These are phyloP conservation scores for Theropithecus gelada DNA, from an alignment of 2,113 vertebrate genomes.

Conservation along the genomic window DNA sequence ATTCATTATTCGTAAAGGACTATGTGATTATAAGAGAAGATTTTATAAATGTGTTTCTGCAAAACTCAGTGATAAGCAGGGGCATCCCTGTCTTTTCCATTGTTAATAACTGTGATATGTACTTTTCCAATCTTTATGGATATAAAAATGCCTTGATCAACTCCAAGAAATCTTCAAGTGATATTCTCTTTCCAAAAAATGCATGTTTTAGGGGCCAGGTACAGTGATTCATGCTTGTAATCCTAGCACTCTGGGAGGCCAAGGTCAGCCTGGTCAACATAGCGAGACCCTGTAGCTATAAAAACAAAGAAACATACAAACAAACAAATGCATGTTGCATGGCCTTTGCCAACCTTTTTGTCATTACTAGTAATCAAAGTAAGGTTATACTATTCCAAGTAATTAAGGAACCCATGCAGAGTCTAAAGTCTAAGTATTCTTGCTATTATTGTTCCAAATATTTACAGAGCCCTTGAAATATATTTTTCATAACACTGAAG, in stretches of 20 bases:
- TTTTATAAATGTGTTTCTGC: not conserved
- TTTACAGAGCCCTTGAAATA: not conserved
- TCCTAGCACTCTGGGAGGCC: too few species aligned
- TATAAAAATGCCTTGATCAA: not conserved
- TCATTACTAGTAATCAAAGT: constrained; percentile 1
- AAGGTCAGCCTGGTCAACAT: too few species aligned
- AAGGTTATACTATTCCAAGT: not conserved
- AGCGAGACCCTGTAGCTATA: too few species aligned
- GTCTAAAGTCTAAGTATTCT: constrained; percentile 8
- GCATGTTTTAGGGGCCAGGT: not conserved
- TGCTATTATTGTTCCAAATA: not conserved
- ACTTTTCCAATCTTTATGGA: not conserved
- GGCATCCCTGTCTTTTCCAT: not conserved
- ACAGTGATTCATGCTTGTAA: too few species aligned
- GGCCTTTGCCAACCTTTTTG: not conserved
- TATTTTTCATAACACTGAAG: constrained; percentile 23
- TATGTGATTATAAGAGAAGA: not conserved
- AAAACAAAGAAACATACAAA: too few species aligned
- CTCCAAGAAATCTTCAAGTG: not conserved
- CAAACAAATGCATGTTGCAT: not conserved
- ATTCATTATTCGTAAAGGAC: not conserved
- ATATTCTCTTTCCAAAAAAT: not conserved
- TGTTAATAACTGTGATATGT: not conserved
- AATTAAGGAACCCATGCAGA: not conserved
- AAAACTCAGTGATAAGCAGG: not conserved